Evolutionary conservation across 2,113 vertebrate species (phyloP).

Genomic region (Stigmatopora nigra): DNA sequence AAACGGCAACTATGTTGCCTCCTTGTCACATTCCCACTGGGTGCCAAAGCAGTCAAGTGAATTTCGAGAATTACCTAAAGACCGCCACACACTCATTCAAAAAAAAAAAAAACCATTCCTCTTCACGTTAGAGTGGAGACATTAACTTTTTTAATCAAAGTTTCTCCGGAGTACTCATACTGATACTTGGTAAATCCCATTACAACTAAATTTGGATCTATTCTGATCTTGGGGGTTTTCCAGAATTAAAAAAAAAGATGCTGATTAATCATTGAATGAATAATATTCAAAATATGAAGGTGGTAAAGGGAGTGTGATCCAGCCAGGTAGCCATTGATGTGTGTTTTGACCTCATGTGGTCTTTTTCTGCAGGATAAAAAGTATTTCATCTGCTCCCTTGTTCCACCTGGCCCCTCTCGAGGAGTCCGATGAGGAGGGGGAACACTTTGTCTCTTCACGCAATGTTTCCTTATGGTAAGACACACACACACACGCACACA

Average conservation of each 20-base stretch:
- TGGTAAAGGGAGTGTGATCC: slow-evolving; percentile 16
- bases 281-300: neutral
- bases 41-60: slow-evolving; percentile 47
- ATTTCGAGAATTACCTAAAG: slow-evolving; percentile 49
- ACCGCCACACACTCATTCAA: neutral
- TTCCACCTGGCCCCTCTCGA: slow-evolving; percentile 59
- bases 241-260: too few species aligned
- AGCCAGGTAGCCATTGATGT: slow-evolving; percentile 35
- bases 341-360: slow-evolving; percentile 41
- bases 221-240: too few species aligned
- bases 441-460: slow-evolving; percentile 43
- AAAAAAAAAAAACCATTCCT: neutral
- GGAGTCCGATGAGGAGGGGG: slow-evolving; percentile 41
- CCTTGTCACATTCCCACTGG: slow-evolving; percentile 59
- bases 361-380: slow-evolving; percentile 34
- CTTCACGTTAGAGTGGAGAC: neutral
- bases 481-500: neutral
- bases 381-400: slow-evolving; percentile 36
- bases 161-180: too few species aligned
- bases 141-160: too few species aligned
- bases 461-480: slow-evolving; percentile 14
- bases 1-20: slow-evolving; percentile 39
- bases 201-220: too few species aligned
- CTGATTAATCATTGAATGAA: neutral
- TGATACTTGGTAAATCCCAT: too few species aligned